A percentile compares a stretch with the other conserved stretches of the same genome.
phyloP scores from a whole-genome alignment of 2,113 vertebrate species.

The Promerops cafer region DNA sequence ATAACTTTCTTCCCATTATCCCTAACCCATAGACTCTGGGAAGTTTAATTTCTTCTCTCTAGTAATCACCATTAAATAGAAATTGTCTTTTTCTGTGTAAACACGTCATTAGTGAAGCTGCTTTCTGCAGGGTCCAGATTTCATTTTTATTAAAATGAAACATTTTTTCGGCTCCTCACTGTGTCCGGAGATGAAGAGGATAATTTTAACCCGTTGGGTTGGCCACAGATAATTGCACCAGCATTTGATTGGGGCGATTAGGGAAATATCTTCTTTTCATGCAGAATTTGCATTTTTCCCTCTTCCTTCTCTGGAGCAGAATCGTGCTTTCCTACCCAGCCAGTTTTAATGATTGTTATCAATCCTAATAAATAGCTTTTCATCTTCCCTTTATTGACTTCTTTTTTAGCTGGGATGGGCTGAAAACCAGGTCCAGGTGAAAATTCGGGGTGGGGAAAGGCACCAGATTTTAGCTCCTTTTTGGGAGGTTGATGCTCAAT shows the following conservation, averaged over 20 bases:
- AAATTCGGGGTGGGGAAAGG: background rate
- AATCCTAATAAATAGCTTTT: constrained; percentile 74
- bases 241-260: constrained; percentile 80
- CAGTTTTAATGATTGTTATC: constrained; percentile 75
- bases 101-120: constrained; percentile 77
- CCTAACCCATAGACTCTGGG: constrained; percentile 70
- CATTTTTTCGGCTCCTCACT: constrained; percentile 73
- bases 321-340: constrained; percentile 64
- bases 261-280: constrained; percentile 70
- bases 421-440: constrained; percentile 41
- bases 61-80: constrained; percentile 82
- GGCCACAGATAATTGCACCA: constrained; percentile 75
- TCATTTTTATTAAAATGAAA: constrained; percentile 83
- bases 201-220: constrained; percentile 77
- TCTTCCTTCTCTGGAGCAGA: constrained; percentile 62
- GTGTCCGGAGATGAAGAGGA: constrained; percentile 75
- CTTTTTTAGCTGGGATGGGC: constrained; percentile 53
- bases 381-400: constrained; percentile 68
- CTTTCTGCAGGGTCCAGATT: constrained; percentile 80
- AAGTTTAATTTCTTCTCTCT: constrained; percentile 79
- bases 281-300: constrained; percentile 74
- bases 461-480: background rate
- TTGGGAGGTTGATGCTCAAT: background rate
- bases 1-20: constrained; percentile 74
- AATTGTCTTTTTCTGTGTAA: constrained; percentile 83